Evolutionary conservation across 2,888 invertebrate species (phyloP).

Genomic region (Geophilus truncorum): DNA sequence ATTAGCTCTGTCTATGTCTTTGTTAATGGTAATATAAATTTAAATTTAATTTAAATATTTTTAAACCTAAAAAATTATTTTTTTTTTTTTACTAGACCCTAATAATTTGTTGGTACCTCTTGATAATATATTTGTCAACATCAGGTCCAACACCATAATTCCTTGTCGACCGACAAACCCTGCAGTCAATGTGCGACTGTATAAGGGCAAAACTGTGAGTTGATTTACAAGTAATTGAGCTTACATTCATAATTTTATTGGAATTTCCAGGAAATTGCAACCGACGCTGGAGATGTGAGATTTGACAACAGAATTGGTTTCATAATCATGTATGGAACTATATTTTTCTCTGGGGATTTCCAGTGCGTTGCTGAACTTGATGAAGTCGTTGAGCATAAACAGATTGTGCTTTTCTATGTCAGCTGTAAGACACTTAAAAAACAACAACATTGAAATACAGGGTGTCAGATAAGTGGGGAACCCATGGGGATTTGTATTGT

Average conservation of each 20-base stretch:
- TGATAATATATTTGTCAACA: neutral
- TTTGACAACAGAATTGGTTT: conserved; percentile 5
- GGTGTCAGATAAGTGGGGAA: no score
- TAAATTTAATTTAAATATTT: neutral
- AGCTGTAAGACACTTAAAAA: neutral
- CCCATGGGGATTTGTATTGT: no score
- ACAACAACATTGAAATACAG: no score
- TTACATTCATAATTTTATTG: neutral
- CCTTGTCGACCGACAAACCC: conserved; percentile 13
- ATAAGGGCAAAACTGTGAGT: neutral
- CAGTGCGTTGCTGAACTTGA: neutral
- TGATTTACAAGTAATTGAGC: neutral
- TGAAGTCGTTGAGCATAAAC: neutral
- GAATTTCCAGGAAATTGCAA: neutral
- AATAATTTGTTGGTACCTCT: neutral
- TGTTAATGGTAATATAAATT: neutral
- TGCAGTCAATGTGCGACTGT: neutral
- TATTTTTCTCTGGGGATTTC: neutral
- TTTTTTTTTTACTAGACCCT: neutral
- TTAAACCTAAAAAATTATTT: neutral
- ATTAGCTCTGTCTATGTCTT: neutral
- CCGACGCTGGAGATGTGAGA: neutral
- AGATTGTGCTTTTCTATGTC: neutral
- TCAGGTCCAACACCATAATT: neutral
- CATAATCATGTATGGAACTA: neutral